phyloP scores from a whole-genome alignment of 2,888 invertebrate species.

The Chrysolina americana region DNA sequence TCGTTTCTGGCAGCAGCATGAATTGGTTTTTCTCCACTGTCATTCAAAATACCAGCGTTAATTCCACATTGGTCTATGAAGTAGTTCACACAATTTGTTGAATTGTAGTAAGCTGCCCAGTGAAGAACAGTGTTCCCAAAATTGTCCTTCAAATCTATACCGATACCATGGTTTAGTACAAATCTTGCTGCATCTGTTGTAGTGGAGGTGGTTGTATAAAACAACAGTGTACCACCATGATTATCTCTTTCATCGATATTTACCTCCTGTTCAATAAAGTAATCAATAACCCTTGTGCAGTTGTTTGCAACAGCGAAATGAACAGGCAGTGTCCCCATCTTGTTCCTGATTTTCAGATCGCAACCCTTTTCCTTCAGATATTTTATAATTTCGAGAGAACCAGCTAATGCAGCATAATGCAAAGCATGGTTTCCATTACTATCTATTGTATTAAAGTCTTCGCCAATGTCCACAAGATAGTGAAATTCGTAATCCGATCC shows the following conservation, averaged over 20 bases:
- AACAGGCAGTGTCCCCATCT: conserved; percentile 14
- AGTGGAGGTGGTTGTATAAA: conserved; percentile 2
- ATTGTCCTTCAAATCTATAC: conserved; percentile 16
- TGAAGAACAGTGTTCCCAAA: not conserved
- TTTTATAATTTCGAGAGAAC: conserved; percentile 13
- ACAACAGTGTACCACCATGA: conserved; percentile 3
- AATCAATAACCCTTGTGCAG: conserved; percentile 1
- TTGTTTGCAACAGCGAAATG: conserved; percentile 26
- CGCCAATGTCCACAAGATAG: not conserved
- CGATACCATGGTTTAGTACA: not conserved
- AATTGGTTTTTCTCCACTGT: not conserved
- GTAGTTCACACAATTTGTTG: not conserved
- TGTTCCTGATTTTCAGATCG: conserved; percentile 6
- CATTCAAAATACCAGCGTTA: not conserved
- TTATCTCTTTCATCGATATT: conserved; percentile 1
- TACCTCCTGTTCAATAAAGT: conserved; percentile 22
- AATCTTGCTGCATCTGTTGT: not conserved
- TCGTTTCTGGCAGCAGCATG: conserved; percentile 10
- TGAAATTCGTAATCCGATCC: conserved; percentile 22
- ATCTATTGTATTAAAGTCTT: conserved; percentile 2
- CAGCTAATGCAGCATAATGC: conserved; percentile 30
- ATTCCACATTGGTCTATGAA: not conserved
- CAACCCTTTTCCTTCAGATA: conserved; percentile 2
- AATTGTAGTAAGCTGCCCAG: not conserved
- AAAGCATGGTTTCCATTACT: conserved; percentile 21